Percentiles rank a stretch among this genome's conserved stretches.
phyloP scores from a whole-genome alignment of 2,113 vertebrate genomes.

The Chrysemys picta region DNA sequence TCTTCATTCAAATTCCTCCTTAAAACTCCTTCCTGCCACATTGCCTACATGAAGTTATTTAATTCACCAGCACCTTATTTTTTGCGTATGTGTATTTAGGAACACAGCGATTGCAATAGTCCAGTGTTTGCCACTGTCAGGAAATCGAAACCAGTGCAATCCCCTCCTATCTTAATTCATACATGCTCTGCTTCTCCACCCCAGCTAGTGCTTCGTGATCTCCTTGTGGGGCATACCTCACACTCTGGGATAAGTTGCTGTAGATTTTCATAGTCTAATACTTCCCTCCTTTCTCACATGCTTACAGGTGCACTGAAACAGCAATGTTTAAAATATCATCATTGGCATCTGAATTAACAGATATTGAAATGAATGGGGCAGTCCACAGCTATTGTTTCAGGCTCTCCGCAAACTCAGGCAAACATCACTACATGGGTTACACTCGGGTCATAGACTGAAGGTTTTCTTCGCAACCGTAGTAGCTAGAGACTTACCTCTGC shows the following conservation, averaged over 20 bases:
- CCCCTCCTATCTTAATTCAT: not conserved
- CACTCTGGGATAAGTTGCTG: accelerated
- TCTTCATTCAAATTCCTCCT: not conserved
- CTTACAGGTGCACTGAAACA: not conserved
- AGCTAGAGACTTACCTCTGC: not conserved
- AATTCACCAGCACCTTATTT: conserved; percentile 16
- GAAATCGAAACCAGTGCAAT: not conserved
- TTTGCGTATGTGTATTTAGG: not conserved
- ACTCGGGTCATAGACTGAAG: not conserved
- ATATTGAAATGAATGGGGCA: not conserved
- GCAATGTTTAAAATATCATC: not conserved
- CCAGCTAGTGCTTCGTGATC: not conserved
- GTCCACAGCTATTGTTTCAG: not conserved
- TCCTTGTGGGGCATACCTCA: not conserved
- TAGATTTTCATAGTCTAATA: not conserved
- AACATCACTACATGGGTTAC: accelerated
- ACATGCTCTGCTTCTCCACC: not conserved
- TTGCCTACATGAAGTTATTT: conserved; percentile 34
- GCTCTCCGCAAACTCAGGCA: not conserved
- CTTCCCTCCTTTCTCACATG: not conserved
- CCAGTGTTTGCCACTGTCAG: not conserved
- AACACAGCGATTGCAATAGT: not conserved
- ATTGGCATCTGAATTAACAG: not conserved
- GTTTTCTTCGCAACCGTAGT: not conserved
- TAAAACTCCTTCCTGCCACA: not conserved